Evolutionary conservation across 2,888 invertebrate genomes (phyloP), one percentile per base, ranked within the genome.

Genomic region (Cremastobaeus sp.): DNA sequence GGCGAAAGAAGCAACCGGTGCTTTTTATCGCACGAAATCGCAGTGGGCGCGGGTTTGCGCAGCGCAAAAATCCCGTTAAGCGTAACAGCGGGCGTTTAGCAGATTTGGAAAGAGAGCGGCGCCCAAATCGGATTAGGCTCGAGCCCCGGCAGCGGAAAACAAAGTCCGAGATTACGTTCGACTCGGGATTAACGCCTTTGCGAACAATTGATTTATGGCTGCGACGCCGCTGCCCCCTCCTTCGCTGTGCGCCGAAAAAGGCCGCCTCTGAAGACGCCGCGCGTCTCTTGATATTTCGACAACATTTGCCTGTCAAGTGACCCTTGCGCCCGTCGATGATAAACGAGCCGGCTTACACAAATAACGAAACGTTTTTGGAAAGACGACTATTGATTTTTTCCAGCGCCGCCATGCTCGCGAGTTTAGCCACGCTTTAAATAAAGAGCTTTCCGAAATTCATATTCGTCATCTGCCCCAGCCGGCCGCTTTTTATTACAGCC

Each of bases 81-180:
- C 62, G 14, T 62, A 43, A 41, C 62, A 35, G 43, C 54, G 54
- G 45, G 34, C 52, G 45, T 64, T 64, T 64, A 52, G 62, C 47
- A 39, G 65, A 65, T 65, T 65, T 37, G 45, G 39, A 55, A 54
- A 45, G 52, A 41, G 55, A 45, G 54, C 25, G 54, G 39, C 47
- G 54, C 30, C 54, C 55, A 65, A 55, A 65, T 65, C 65, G 54
- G 55, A 65, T 65, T 65, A 65, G 55, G 37, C 47, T 32, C 55
- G 11, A 8, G 35, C 64, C 15, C n/a, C 62, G 43, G 50, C 48
- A 47, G 35, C 55, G 55, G 65, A 55, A 65, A 65, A 65, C 65
- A 47, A 65, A 65, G 55, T 65, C 65, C 54, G 65, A 65, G 55
- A 65, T 55, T 65, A 55, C 64, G 41, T 64, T 64, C 34, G 30